Evolutionary conservation across 1,140 invertebrate species (phyloP), one percentile per base, ranked within the genome.

Genomic region (Magallana angulata): DNA sequence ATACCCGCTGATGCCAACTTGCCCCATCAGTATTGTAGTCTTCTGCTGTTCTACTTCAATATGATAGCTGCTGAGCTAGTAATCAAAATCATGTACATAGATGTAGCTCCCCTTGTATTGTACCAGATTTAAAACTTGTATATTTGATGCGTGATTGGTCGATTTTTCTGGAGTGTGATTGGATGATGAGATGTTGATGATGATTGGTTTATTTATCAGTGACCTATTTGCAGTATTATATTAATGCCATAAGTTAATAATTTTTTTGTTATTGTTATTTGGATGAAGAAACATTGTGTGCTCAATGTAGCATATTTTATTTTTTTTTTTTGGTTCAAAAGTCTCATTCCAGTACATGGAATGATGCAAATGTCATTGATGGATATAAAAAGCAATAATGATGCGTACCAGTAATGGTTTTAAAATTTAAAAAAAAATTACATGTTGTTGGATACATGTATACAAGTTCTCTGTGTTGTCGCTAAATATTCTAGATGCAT

Each of bases 71-170:
- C 68, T 76, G 68, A 76, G 68, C 68, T 76, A 76, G 68, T 30
- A 76, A 76, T 76, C 68, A 76, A 76, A 76, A 76, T 7, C 36
- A 76, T 76, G 68, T 76, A 76, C 68, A 76, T 76, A 76, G 68
- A 76, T 30, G 7, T 76, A 36, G 24, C 36, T 30, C 12, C 60
- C 68, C 68, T 71, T 71, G 68, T 76, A 5, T 30, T 7, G 4
- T 76, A 9, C 36, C 24, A 30, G 24, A 76, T 76, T 30, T n/a
- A n/a, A 24, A 16, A n/a, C 60, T 64, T n/a, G 60, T 64, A 16
- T 64, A 5, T 64, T 18, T 76, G 30, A 24, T 11, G 24, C 36
- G 24, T 76, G 68, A 76, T 9, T 30, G 68, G 68, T 76, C 11
- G 68, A 76, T 71, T 76, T 12, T 48, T 48, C 36, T 48, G 36